These are phyloP conservation scores for Lycaon pictus DNA, from an alignment of 2,113 vertebrate species.

Conservation along the genomic window DNA sequence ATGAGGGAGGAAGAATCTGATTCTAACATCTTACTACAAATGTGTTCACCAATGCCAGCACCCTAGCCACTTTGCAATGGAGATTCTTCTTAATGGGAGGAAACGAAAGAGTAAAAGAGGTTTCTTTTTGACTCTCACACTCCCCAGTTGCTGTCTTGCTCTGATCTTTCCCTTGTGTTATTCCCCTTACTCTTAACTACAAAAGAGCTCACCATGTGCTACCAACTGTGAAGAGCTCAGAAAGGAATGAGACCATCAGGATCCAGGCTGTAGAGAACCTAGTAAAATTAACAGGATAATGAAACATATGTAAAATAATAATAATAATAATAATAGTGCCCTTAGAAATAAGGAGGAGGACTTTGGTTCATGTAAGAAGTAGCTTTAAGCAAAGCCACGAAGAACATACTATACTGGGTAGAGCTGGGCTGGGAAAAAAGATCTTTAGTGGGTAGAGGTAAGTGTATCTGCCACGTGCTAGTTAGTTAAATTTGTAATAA, in stretches of 20 bases:
- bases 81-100: background rate
- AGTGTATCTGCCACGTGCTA: background rate
- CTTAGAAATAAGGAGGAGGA: background rate
- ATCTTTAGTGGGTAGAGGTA: background rate
- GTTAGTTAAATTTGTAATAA: background rate
- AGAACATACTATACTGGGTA: background rate
- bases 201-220: background rate
- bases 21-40: background rate
- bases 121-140: background rate
- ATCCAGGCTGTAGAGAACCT: background rate
- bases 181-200: background rate
- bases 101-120: background rate
- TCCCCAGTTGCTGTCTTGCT: background rate
- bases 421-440: background rate
- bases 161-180: background rate
- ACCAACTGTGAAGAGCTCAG: background rate
- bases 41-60: background rate
- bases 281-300: background rate
- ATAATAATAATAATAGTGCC: background rate
- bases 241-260: background rate
- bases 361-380: background rate
- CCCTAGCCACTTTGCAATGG: background rate
- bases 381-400: background rate
- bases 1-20: background rate
- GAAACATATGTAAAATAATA: background rate